phyloP scores from a whole-genome alignment of 2,888 invertebrate genomes.

The Geophilus truncorum region DNA sequence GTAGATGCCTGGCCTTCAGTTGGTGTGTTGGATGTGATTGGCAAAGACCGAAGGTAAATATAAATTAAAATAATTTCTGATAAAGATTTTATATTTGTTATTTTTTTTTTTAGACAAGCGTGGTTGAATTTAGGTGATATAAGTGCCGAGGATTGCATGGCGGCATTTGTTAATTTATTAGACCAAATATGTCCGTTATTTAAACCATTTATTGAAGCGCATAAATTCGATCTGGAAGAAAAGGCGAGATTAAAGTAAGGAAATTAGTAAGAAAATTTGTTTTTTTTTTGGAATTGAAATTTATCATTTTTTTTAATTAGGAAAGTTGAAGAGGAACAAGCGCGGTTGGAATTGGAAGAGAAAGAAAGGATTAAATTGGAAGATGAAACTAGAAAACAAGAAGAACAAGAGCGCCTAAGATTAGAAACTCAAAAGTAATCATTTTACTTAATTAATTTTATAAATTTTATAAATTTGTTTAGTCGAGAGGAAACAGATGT shows the following conservation, averaged over 20 bases:
- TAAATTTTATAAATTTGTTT: background rate
- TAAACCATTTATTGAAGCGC: conserved; percentile 83
- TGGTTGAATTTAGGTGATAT: conserved; percentile 90
- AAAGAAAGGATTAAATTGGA: conserved; percentile 45
- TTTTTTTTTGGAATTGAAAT: background rate
- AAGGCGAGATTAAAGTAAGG: conserved; percentile 61
- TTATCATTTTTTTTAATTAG: conserved; percentile 40
- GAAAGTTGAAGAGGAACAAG: conserved; percentile 56
- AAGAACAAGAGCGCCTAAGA: conserved; percentile 44
- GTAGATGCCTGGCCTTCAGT: conserved; percentile 68
- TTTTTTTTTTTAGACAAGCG: conserved; percentile 58
- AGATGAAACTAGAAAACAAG: conserved; percentile 45
- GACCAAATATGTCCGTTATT: conserved; percentile 83
- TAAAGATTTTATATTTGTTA: too few species aligned
- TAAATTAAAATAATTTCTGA: background rate
- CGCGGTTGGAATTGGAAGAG: conserved; percentile 39
- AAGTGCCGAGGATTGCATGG: conserved; percentile 79
- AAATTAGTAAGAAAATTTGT: too few species aligned
- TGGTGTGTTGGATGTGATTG: conserved; percentile 92
- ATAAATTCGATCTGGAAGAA: conserved; percentile 78
- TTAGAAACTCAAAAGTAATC: conserved; percentile 43
- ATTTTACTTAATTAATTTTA: background rate
- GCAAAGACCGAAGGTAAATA: conserved; percentile 71
- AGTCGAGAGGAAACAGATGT: background rate
- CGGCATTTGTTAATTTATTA: conserved; percentile 81